Percentiles rank a stretch among this genome's conserved stretches.
Conservation (phyloP, 1,140 invertebrate genomes). For the Trichonephila inaurata region DNA sequence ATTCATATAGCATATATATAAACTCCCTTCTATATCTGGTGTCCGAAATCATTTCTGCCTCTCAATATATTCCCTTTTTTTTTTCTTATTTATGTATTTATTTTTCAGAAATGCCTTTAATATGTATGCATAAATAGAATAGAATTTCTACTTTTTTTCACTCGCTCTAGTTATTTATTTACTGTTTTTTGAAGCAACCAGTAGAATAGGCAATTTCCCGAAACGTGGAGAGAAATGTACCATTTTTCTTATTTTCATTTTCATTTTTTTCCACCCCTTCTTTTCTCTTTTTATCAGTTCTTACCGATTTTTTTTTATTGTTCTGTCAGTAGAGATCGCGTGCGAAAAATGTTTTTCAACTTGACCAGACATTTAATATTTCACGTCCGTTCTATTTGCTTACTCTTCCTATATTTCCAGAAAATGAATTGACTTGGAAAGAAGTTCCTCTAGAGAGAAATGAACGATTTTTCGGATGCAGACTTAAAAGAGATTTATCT, state of each 20-base stretch:
- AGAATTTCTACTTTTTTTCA: constrained; percentile 18
- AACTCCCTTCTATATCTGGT: background rate
- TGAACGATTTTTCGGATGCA: constrained; percentile 2
- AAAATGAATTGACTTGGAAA: constrained; percentile 16
- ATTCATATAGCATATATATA: constrained; percentile 25
- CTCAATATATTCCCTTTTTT: background rate
- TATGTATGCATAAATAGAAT: constrained; percentile 41
- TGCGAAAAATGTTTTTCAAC: constrained; percentile 27
- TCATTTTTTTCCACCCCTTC: background rate
- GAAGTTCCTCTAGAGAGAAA: background rate
- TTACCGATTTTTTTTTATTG: constrained; percentile 11
- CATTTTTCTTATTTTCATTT: constrained; percentile 11
- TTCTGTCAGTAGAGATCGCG: background rate
- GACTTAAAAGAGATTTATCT: constrained; percentile 31
- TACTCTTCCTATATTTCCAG: background rate
- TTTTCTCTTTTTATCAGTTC: background rate
- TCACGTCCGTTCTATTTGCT: constrained; percentile 33
- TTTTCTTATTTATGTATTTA: background rate
- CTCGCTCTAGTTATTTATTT: background rate
- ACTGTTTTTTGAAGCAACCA: constrained; percentile 1
- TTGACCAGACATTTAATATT: constrained; percentile 53
- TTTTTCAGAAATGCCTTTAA: constrained; percentile 9
- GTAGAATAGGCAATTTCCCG: constrained; percentile 19
- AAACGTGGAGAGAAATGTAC: constrained; percentile 4
- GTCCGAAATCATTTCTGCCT: background rate